Evolutionary conservation across 1,140 invertebrate genomes (phyloP), one percentile per base, ranked within the genome.

Genomic region (Diachasma alloeum): DNA sequence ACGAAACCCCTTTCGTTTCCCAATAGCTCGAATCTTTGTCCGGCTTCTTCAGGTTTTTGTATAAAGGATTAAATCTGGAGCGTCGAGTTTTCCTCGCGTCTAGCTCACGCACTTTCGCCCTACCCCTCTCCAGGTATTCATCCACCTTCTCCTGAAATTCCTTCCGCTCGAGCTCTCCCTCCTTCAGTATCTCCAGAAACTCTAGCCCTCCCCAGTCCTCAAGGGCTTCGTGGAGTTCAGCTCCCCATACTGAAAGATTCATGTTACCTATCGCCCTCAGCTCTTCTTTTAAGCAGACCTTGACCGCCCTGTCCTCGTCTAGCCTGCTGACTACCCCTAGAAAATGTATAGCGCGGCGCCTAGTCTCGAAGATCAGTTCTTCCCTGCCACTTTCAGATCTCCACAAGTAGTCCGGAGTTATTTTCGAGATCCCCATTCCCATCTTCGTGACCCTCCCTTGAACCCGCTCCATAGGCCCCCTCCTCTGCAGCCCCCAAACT

Each of bases 401-500:
- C 69, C 69, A 71, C 4, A 71, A 17, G 5, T 72, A 72, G 19
- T n/a, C 48, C 53, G 19, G 53, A 4, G 53, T 59, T 8, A 8
- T 13, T 11, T 17, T 59, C 6, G 17, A 22, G 5, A 72, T 11
- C 36, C 19, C n/a, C n/a, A n/a, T n/a, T n/a, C n/a, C n/a, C n/a
- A n/a, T n/a, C n/a, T n/a, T n/a, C n/a, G n/a, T n/a, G n/a, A n/a
- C n/a, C n/a, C n/a, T n/a, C n/a, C n/a, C n/a, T n/a, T n/a, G n/a
- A n/a, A n/a, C n/a, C n/a, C n/a, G 2, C 46, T 71, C 39, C 22
- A n/a, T n/a, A n/a, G n/a, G n/a, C n/a, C n/a, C n/a, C n/a, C n/a
- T n/a, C n/a, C 48, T 68, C 56, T 31, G 44, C n/a, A 67, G 75
- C 10, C 78, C 74, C 72, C 74, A 76, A 4, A 79, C 63, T 53